These are phyloP conservation scores for Drosophila jambulina DNA, from an alignment of 1,140 invertebrate species.

Conservation along the genomic window DNA sequence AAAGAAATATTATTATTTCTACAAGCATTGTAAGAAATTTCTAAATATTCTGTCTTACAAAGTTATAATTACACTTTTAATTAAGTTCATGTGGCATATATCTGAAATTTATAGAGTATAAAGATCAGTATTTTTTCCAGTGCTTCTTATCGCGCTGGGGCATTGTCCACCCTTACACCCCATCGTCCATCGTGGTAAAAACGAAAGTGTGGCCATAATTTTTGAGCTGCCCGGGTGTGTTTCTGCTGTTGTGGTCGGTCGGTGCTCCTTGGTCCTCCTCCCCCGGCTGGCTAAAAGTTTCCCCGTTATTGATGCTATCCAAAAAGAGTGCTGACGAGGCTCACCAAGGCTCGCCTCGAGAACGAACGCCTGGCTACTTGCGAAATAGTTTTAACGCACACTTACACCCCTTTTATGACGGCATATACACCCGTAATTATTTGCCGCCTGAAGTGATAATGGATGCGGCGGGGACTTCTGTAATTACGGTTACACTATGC, in stretches of 20 bases:
- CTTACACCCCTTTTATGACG: slow-evolving; percentile 31
- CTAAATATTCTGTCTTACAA: neutral
- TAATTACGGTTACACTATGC: slow-evolving; percentile 18
- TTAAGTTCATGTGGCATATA: neutral
- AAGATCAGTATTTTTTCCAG: neutral
- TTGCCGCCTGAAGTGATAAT: slow-evolving; percentile 48
- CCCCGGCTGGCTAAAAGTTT: slow-evolving; percentile 33
- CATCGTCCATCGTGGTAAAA: slow-evolving; percentile 38
- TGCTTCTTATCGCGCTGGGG: slow-evolving; percentile 45
- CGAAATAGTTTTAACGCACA: slow-evolving; percentile 57
- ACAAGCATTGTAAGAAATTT: rapidly evolving
- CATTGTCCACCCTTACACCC: slow-evolving; percentile 26
- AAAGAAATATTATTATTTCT: neutral
- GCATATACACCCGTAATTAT: slow-evolving; percentile 37
- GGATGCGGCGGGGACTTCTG: slow-evolving; percentile 18
- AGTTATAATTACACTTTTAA: neutral
- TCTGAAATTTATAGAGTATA: rapidly evolving
- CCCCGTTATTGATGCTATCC: slow-evolving; percentile 46
- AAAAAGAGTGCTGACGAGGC: slow-evolving; percentile 47
- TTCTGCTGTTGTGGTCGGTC: slow-evolving; percentile 38
- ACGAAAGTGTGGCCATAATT: slow-evolving; percentile 77
- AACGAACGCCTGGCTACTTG: slow-evolving; percentile 29
- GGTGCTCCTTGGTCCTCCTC: slow-evolving; percentile 11
- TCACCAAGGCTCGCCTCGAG: slow-evolving; percentile 10
- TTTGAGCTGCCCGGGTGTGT: slow-evolving; percentile 36